Evolutionary conservation across 2,113 vertebrate genomes (phyloP).

Genomic region (Rhea americana): DNA sequence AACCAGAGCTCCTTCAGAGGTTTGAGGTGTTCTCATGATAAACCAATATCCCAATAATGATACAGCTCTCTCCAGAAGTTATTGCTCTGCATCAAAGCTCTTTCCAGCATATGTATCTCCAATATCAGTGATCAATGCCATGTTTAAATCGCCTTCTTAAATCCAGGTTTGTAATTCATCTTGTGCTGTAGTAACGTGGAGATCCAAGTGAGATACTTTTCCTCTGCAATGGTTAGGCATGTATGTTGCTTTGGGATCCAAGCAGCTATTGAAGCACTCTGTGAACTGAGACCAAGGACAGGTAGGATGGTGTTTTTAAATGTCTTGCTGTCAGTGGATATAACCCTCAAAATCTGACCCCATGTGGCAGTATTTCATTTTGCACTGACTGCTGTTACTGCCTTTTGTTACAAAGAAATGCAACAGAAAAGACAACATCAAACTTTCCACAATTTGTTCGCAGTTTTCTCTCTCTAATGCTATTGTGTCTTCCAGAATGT

Average conservation of each 20-base stretch:
- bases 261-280: not conserved
- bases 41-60: not conserved
- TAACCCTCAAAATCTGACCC: not conserved
- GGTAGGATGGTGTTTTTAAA: not conserved
- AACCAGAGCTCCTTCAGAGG: not conserved
- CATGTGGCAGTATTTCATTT: not conserved
- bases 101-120: not conserved
- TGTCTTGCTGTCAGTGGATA: not conserved
- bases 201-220: not conserved
- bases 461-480: not conserved
- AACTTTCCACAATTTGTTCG: not conserved
- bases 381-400: not conserved
- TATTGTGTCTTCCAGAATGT: not conserved
- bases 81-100: not conserved
- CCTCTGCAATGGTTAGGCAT: not conserved
- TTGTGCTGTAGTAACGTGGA: not conserved
- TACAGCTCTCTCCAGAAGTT: not conserved
- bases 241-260: not conserved
- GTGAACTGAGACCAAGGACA: not conserved
- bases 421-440: not conserved
- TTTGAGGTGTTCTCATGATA: not conserved
- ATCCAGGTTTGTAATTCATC: not conserved
- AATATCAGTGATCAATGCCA: rapidly evolving
- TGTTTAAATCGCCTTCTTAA: not conserved
- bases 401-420: not conserved